These are phyloP conservation scores for Xenentodon cancila DNA, from an alignment of 2,797 vertebrate species.

Conservation along the genomic window DNA sequence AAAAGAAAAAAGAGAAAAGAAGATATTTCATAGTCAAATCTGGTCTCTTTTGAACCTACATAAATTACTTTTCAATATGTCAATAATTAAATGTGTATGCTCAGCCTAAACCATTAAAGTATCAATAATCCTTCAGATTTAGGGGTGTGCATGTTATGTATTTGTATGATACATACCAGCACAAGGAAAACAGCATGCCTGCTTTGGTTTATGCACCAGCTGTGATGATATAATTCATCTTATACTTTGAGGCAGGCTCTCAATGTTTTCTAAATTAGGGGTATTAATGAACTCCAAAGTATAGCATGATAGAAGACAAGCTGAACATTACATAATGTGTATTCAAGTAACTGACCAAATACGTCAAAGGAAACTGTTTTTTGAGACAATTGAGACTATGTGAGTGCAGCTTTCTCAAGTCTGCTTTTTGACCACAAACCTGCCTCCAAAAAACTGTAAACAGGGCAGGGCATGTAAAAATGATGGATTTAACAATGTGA, in stretches of 20 bases:
- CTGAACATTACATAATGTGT: conserved; percentile 4
- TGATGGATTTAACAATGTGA: too few species aligned
- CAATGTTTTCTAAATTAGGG: conserved; percentile 11
- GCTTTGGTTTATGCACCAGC: conserved; percentile 18
- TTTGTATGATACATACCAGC: background rate
- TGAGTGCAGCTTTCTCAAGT: background rate
- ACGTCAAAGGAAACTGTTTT: background rate
- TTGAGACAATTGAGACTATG: background rate
- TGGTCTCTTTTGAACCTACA: too few species aligned
- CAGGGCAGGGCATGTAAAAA: background rate
- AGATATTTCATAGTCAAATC: too few species aligned
- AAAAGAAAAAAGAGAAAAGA: background rate
- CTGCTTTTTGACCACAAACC: conserved; percentile 1
- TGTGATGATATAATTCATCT: conserved; percentile 5
- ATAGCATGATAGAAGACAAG: background rate
- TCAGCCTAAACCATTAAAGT: too few species aligned
- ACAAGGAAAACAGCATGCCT: conserved; percentile 7
- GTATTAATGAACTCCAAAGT: conserved; percentile 14
- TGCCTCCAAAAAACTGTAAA: background rate
- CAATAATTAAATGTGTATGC: too few species aligned
- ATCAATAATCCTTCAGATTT: background rate
- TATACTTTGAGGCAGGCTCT: conserved; percentile 2
- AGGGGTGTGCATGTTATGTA: background rate
- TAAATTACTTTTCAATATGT: too few species aligned
- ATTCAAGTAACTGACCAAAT: conserved; percentile 6